phyloP scores from a whole-genome alignment of 2,113 vertebrate genomes.

The Platysteira castanea region DNA sequence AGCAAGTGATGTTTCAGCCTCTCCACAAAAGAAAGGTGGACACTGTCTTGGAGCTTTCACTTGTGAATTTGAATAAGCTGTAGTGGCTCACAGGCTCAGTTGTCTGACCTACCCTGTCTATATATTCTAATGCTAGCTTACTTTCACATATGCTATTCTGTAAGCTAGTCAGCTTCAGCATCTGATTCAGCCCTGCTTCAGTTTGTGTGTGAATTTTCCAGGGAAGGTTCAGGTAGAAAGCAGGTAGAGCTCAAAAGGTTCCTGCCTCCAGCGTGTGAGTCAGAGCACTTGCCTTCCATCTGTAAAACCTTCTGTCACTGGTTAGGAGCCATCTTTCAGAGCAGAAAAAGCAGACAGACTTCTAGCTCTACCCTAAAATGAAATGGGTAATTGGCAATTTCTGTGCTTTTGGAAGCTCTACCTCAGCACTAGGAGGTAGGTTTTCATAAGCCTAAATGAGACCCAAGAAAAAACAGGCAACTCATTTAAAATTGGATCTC shows the following conservation, averaged over 20 bases:
- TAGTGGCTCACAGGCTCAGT: not conserved
- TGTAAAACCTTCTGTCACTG: not conserved
- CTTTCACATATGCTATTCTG: not conserved
- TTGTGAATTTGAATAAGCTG: not conserved
- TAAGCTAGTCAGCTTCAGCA: not conserved
- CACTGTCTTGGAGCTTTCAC: not conserved
- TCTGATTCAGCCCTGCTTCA: not conserved
- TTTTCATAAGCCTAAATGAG: not conserved
- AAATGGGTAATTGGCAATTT: not conserved
- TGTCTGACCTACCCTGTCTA: not conserved
- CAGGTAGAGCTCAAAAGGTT: not conserved
- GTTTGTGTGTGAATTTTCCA: not conserved
- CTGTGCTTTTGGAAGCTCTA: not conserved
- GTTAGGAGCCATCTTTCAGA: not conserved
- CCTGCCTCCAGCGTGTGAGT: not conserved
- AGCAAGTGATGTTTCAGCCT: not conserved
- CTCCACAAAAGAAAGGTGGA: not conserved
- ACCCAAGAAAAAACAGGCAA: not conserved
- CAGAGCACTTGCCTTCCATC: not conserved
- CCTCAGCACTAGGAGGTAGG: not conserved
- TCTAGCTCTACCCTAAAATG: not conserved
- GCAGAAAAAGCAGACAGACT: not conserved
- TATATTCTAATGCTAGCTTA: not conserved
- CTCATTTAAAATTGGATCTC: not conserved
- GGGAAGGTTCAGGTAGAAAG: not conserved